Conservation (phyloP, 2,888 invertebrate species). For the Philaethria dido region DNA sequence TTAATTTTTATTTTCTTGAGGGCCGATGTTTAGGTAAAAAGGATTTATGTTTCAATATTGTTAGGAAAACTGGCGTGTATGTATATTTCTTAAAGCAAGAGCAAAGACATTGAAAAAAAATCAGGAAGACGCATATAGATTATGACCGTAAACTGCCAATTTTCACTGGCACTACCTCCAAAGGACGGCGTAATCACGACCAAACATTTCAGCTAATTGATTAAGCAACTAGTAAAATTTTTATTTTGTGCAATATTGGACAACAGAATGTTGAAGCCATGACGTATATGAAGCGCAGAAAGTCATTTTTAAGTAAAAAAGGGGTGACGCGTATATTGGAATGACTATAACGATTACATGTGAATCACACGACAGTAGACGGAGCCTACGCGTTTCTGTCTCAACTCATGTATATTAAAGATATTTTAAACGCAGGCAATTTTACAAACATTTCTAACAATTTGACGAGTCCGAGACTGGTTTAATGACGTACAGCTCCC, state of each 20-base stretch:
- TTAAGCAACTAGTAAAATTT: background rate
- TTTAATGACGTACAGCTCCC: conserved; percentile 47
- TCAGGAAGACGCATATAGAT: conserved; percentile 28
- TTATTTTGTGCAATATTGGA: background rate
- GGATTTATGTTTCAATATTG: background rate
- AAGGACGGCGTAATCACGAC: conserved; percentile 10
- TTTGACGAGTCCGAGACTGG: conserved; percentile 43
- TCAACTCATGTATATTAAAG: conserved; percentile 26
- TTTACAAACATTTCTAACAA: conserved; percentile 46
- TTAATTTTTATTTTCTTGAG: background rate
- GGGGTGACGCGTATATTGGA: conserved; percentile 4
- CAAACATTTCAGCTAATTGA: background rate
- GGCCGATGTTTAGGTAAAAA: background rate
- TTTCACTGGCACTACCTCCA: background rate
- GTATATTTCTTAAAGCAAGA: background rate
- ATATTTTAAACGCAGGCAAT: conserved; percentile 41
- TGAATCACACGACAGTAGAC: conserved; percentile 36
- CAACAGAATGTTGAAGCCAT: too few species aligned
- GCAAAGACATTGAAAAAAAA: conserved; percentile 29
- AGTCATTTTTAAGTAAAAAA: conserved; percentile 26
- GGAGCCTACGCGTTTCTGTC: conserved; percentile 37
- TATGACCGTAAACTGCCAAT: conserved; percentile 2
- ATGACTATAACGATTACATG: conserved; percentile 5
- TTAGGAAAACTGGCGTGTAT: background rate
- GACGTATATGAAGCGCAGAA: conserved; percentile 20